Percentiles rank a stretch among this genome's conserved stretches.
Conservation (phyloP, 2,888 invertebrate genomes). For the Xestia c-nigrum region DNA sequence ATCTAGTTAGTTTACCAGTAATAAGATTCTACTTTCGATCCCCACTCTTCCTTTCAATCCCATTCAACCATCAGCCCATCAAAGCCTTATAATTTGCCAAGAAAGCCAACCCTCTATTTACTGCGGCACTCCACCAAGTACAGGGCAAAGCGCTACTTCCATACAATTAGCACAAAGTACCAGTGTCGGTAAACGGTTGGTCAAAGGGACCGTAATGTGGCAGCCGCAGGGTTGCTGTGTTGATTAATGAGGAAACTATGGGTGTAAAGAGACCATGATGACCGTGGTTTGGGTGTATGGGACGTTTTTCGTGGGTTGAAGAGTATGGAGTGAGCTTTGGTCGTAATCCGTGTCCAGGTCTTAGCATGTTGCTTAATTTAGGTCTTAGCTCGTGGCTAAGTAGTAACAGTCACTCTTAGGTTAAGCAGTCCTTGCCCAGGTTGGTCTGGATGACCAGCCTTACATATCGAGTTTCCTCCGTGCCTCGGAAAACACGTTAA, state of each 20-base stretch:
- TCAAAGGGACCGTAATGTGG: slow-evolving; percentile 62
- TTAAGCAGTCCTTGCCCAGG: no score
- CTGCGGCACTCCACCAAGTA: slow-evolving; percentile 61
- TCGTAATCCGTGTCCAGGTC: neutral
- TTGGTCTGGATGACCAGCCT: no score
- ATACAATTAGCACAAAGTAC: slow-evolving; percentile 63
- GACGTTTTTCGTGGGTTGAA: slow-evolving; percentile 16
- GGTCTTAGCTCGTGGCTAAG: no score
- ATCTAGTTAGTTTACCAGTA: neutral
- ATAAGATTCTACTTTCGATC: slow-evolving; percentile 7
- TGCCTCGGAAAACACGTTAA: no score
- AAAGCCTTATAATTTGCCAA: slow-evolving; percentile 52
- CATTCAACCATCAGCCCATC: slow-evolving; percentile 9
- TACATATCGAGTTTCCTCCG: no score
- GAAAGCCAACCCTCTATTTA: slow-evolving; percentile 61
- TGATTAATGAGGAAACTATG: slow-evolving; percentile 66
- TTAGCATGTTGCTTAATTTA: neutral
- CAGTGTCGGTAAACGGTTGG: slow-evolving; percentile 65
- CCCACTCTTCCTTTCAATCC: slow-evolving; percentile 17
- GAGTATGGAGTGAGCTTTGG: slow-evolving; percentile 45
- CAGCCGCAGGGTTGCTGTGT: slow-evolving; percentile 49
- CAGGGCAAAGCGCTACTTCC: slow-evolving; percentile 56
- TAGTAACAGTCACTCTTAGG: no score
- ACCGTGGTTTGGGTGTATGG: slow-evolving; percentile 25
- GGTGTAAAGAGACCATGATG: slow-evolving; percentile 57